Evolutionary conservation across 1,140 invertebrate species (phyloP).

Genomic region (Diploscapter pachys): DNA sequence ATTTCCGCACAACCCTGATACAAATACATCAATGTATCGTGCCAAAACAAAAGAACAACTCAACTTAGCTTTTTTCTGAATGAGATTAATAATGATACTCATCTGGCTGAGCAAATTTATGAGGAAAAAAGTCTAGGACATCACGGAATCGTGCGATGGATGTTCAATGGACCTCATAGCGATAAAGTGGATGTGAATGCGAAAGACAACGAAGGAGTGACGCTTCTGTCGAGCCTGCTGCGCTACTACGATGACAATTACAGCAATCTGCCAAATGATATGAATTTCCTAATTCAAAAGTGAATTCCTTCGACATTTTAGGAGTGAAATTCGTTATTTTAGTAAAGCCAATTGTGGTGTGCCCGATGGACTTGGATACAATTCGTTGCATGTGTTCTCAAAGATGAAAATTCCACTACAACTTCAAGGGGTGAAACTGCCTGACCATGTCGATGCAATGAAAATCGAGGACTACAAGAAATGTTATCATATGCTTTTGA

Average conservation of each 20-base stretch:
- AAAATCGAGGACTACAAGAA: slow-evolving; percentile 12
- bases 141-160: slow-evolving; percentile 62
- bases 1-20: no score
- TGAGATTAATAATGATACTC: no score
- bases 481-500: background rate
- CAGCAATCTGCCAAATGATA: slow-evolving; percentile 13
- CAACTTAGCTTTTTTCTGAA: no score
- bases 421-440: background rate
- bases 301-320: background rate
- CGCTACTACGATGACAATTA: slow-evolving; percentile 13
- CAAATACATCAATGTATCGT: no score
- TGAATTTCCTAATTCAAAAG: slow-evolving; percentile 20
- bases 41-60: no score
- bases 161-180: slow-evolving; percentile 60
- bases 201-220: slow-evolving; percentile 35
- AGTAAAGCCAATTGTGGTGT: slow-evolving; percentile 20
- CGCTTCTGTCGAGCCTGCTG: slow-evolving; percentile 18
- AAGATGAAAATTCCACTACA: background rate
- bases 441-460: slow-evolving; percentile 13
- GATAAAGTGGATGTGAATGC: slow-evolving; percentile 64
- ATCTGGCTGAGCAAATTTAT: no score
- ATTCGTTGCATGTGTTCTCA: slow-evolving; percentile 20
- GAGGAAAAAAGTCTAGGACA: slow-evolving; percentile 61
- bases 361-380: slow-evolving; percentile 12
- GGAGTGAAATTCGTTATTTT: background rate